Evolutionary conservation across 2,888 invertebrate species (phyloP).

Genomic region (Azorinus chamasolen): DNA sequence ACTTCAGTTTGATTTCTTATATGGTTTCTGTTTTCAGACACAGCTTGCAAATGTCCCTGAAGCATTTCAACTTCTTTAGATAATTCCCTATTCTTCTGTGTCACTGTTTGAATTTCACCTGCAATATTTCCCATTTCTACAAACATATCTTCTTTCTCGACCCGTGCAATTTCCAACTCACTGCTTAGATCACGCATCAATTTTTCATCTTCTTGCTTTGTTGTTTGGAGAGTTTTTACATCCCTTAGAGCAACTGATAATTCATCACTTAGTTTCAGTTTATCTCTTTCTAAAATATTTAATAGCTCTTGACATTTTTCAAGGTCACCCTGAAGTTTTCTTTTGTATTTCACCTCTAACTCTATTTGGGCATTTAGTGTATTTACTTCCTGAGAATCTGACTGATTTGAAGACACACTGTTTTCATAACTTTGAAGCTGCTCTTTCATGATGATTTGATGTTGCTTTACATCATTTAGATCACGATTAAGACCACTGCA

Average conservation of each 20-base stretch:
- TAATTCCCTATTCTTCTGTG: conserved; percentile 11
- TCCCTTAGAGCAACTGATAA: conserved; percentile 31
- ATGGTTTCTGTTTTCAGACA: conserved; percentile 60
- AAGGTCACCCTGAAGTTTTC: conserved; percentile 45
- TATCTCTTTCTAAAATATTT: conserved; percentile 24
- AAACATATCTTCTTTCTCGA: conserved; percentile 23
- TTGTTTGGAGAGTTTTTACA: conserved; percentile 1
- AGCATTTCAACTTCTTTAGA: conserved; percentile 31
- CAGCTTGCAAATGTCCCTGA: conserved; percentile 38
- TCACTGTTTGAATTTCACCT: conserved; percentile 31
- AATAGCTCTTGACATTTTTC: conserved; percentile 26
- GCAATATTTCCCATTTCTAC: conserved; percentile 39
- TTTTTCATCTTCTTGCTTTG: conserved; percentile 22
- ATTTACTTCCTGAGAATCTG: conserved; percentile 23
- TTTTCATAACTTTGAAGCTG: conserved; percentile 49
- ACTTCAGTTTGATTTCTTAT: conserved; percentile 58
- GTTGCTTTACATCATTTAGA: conserved; percentile 36
- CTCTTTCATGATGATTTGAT: conserved; percentile 40
- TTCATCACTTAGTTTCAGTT: conserved; percentile 24
- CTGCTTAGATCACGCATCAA: conserved; percentile 9
- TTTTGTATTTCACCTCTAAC: conserved; percentile 54
- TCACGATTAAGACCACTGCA: conserved; percentile 46
- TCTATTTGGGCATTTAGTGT: conserved; percentile 49
- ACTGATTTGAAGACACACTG: conserved; percentile 6
- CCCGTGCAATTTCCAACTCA: conserved; percentile 20